Conservation (phyloP, 2,797 vertebrate genomes). For the Dryobates pubescens region DNA sequence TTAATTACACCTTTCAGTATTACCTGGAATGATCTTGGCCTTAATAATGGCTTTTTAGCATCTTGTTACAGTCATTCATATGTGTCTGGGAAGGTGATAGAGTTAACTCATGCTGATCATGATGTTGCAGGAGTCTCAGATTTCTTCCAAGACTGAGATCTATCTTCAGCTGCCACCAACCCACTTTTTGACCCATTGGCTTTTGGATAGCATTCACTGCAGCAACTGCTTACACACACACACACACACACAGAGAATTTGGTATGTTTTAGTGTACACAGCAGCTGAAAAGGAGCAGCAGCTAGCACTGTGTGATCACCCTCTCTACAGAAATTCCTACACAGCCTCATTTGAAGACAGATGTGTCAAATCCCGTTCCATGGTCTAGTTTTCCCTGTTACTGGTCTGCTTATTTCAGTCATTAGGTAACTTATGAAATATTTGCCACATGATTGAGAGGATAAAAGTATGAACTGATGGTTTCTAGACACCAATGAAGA, state of each 20-base stretch:
- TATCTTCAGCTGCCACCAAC: not conserved
- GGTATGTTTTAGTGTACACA: not conserved
- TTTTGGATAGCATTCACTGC: not conserved
- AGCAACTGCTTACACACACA: not conserved
- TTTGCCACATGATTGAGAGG: not conserved
- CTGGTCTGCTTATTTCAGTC: not conserved
- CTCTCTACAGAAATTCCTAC: not conserved
- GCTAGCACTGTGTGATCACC: not conserved
- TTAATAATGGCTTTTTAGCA: not conserved
- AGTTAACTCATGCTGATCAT: not conserved
- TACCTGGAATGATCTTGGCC: not conserved
- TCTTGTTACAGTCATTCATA: not conserved
- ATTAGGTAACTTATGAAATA: not conserved
- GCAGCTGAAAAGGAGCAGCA: slow-evolving; percentile 18
- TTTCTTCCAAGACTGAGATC: not conserved
- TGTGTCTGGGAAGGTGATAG: not conserved
- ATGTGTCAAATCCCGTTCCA: not conserved
- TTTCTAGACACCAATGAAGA: not conserved
- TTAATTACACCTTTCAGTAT: not conserved
- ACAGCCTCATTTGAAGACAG: not conserved
- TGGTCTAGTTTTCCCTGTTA: not conserved
- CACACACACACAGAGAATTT: not conserved
- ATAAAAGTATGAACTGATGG: not conserved
- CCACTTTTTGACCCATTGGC: not conserved
- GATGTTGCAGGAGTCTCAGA: not conserved